Evolutionary conservation across 1,140 invertebrate species (phyloP).

Genomic region (Drosophila ananassae): DNA sequence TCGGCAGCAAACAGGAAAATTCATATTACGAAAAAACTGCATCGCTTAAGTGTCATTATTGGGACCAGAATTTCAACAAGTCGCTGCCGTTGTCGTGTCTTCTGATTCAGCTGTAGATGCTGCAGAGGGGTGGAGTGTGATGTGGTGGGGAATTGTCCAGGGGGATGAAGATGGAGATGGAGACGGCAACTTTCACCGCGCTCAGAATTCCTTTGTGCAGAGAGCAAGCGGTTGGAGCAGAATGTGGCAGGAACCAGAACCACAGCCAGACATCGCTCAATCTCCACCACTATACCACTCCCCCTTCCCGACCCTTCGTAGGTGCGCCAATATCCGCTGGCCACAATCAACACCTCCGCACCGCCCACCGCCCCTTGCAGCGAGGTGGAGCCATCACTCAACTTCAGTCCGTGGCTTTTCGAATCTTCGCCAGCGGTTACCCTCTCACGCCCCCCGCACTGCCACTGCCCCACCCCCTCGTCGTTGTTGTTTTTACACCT

Average conservation of each 20-base stretch:
- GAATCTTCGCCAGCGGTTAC: conserved; percentile 29
- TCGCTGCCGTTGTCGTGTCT: conserved; percentile 58
- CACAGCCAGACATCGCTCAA: conserved; percentile 68
- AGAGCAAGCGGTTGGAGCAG: conserved; percentile 23
- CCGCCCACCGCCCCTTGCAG: conserved; percentile 40
- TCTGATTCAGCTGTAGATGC: conserved; percentile 22
- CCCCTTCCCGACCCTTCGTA: conserved; percentile 1
- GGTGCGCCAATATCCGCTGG: conserved; percentile 63
- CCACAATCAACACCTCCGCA: conserved; percentile 69
- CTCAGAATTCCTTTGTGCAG: conserved; percentile 65
- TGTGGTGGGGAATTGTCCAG: conserved; percentile 7
- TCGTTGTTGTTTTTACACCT: conserved; percentile 72
- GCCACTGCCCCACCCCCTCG: conserved; percentile 5
- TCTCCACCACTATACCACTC: conserved; percentile 15
- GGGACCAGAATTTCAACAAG: conserved; percentile 78
- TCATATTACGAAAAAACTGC: conserved; percentile 80
- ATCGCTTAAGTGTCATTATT: conserved; percentile 82
- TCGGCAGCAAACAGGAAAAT: conserved; percentile 72
- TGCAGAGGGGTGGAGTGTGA: not conserved
- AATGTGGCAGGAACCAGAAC: conserved; percentile 33
- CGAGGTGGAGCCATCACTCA: conserved; percentile 70
- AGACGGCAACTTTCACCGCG: conserved; percentile 73
- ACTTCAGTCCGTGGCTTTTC: conserved; percentile 49
- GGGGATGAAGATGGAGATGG: conserved; percentile 38
- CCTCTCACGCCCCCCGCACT: conserved; percentile 2